Conservation (phyloP, 2,888 invertebrate genomes). For the Morpho deidamia region DNA sequence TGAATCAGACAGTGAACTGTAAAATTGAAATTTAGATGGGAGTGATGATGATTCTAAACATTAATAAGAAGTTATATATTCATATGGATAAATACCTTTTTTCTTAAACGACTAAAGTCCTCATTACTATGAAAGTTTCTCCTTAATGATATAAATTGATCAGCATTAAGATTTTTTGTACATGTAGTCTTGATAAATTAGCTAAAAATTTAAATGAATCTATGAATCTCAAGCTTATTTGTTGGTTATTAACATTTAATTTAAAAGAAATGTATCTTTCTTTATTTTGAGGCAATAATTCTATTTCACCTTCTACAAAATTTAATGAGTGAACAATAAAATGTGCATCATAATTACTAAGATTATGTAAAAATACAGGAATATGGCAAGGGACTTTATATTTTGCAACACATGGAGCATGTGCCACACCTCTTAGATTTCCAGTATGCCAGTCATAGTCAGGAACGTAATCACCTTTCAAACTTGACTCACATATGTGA, state of each 20-base stretch:
- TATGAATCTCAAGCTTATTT: neutral
- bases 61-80: slow-evolving; percentile 17
- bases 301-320: slow-evolving; percentile 14
- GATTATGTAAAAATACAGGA: slow-evolving; percentile 17
- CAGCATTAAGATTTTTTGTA: too few species aligned
- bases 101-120: neutral
- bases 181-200: neutral
- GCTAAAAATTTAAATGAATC: neutral
- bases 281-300: neutral
- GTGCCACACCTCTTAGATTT: slow-evolving; percentile 20
- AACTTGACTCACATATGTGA: slow-evolving; percentile 23
- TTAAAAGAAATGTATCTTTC: neutral
- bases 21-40: slow-evolving; percentile 5
- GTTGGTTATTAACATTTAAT: neutral
- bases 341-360: slow-evolving; percentile 19
- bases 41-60: slow-evolving; percentile 11
- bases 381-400: neutral
- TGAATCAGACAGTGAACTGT: too few species aligned
- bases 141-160: too few species aligned
- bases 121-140: too few species aligned
- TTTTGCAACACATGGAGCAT: slow-evolving; percentile 8
- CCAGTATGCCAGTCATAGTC: slow-evolving; percentile 29
- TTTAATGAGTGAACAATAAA: slow-evolving; percentile 21
- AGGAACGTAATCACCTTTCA: slow-evolving; percentile 15
- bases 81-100: slow-evolving; percentile 20